Conservation (phyloP, 2,113 vertebrate species). For the Lontra canadensis region DNA sequence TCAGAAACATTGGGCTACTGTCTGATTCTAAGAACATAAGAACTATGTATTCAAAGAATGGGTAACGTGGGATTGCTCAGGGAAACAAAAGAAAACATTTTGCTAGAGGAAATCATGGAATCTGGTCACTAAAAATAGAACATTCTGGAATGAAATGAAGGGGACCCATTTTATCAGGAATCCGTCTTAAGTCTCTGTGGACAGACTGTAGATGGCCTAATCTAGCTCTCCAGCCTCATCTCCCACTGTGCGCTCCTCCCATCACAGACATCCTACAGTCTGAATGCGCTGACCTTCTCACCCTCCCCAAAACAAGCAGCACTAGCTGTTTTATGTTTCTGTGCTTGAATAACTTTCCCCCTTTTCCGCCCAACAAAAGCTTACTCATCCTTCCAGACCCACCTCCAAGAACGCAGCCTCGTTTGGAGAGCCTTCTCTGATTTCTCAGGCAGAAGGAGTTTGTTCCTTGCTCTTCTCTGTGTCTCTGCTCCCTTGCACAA, state of each 20-base stretch:
- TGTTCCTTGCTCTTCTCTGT: neutral
- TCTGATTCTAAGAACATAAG: neutral
- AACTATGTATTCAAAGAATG: neutral
- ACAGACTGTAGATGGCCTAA: neutral
- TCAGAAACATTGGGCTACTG: neutral
- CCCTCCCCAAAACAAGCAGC: neutral
- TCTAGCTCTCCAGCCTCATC: neutral
- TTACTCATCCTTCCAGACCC: neutral
- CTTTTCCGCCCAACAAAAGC: neutral
- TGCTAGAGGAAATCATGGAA: neutral
- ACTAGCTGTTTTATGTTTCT: neutral
- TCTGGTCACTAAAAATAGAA: constrained; percentile 19
- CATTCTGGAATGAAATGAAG: neutral
- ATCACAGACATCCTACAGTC: no score
- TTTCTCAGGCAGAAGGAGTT: no score
- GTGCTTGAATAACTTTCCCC: neutral
- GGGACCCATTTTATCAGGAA: neutral
- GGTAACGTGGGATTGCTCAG: neutral
- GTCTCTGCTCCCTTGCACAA: neutral
- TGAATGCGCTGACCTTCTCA: neutral
- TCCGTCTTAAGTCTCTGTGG: neutral
- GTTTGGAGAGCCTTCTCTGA: neutral
- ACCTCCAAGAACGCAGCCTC: no score
- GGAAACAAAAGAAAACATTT: constrained; percentile 39
- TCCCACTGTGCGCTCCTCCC: rapidly evolving